Percentiles rank a stretch among this genome's conserved stretches.
Evolutionary conservation across 1,140 invertebrate genomes (phyloP).

Genomic region (Temnothorax longispinosus): DNA sequence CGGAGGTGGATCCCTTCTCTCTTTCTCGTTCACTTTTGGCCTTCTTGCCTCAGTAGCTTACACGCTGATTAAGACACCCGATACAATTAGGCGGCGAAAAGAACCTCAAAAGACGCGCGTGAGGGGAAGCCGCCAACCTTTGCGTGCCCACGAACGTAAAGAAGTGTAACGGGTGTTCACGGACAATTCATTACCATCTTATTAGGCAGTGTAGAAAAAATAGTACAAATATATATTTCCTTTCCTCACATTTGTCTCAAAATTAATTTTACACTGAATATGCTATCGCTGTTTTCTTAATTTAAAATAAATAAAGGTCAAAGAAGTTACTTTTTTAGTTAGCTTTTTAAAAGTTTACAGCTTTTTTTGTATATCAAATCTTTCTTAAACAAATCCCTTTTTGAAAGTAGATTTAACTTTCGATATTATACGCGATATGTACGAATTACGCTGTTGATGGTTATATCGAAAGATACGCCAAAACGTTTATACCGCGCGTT

Average conservation of each 20-base stretch:
- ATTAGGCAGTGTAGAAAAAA: neutral
- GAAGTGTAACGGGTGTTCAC: constrained; percentile 49
- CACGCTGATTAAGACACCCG: constrained; percentile 85
- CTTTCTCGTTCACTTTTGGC: constrained; percentile 63
- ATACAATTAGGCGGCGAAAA: constrained; percentile 84
- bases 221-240: neutral
- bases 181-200: neutral
- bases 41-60: constrained; percentile 83
- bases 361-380: neutral
- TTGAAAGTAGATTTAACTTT: neutral
- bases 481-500: constrained; percentile 42
- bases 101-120: constrained; percentile 82
- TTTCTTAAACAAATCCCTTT: neutral
- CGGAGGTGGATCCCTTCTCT: constrained; percentile 17
- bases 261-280: neutral
- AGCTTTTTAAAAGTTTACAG: neutral
- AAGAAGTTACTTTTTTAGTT: neutral
- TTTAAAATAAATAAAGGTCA: neutral
- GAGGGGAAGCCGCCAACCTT: constrained; percentile 51
- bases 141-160: constrained; percentile 26
- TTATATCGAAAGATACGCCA: neutral
- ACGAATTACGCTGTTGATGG: neutral
- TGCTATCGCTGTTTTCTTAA: neutral
- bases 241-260: neutral
- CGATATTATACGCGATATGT: neutral